Percentiles rank a stretch among this genome's conserved stretches.
phyloP scores from a whole-genome alignment of 2,797 vertebrate species.

The Delichon dasypus region DNA sequence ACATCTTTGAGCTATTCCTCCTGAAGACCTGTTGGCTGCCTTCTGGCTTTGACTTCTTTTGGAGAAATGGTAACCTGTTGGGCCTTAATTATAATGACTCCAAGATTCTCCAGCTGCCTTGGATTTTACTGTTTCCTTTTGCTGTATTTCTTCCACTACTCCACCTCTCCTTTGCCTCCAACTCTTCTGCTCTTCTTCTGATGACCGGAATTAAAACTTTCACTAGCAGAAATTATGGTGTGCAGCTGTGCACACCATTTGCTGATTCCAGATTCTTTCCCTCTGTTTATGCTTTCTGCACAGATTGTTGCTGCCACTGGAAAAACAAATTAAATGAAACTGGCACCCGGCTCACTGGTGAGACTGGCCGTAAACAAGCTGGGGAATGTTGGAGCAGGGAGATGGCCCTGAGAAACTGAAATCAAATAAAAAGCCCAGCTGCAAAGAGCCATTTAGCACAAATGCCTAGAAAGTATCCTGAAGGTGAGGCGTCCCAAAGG shows the following conservation, averaged over 20 bases:
- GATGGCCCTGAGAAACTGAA: constrained; percentile 33
- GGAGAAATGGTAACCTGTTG: constrained; percentile 51
- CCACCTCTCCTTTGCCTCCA: constrained; percentile 52
- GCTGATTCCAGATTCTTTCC: constrained; percentile 47
- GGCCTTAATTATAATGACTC: constrained; percentile 51
- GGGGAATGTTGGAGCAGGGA: constrained; percentile 30
- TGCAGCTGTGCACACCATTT: constrained; percentile 68
- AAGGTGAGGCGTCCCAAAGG: constrained; percentile 30
- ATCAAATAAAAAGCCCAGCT: constrained; percentile 52
- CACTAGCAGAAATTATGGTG: constrained; percentile 54
- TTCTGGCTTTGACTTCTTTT: constrained; percentile 12
- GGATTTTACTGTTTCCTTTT: constrained; percentile 62
- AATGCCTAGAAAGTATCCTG: constrained; percentile 51
- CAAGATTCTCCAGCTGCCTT: constrained; percentile 64
- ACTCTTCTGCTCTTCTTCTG: constrained; percentile 46
- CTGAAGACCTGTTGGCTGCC: constrained; percentile 13
- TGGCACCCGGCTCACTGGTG: constrained; percentile 40
- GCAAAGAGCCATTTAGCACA: constrained; percentile 4
- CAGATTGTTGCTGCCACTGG: constrained; percentile 67
- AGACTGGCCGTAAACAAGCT: constrained; percentile 49
- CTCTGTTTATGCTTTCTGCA: constrained; percentile 57
- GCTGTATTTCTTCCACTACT: constrained; percentile 58
- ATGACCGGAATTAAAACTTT: constrained; percentile 63
- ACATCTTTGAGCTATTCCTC: not conserved
- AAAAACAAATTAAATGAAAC: constrained; percentile 66